These are phyloP conservation scores for Tenebrosternarchus preto DNA, from an alignment of 2,113 vertebrate genomes.

Conservation along the genomic window DNA sequence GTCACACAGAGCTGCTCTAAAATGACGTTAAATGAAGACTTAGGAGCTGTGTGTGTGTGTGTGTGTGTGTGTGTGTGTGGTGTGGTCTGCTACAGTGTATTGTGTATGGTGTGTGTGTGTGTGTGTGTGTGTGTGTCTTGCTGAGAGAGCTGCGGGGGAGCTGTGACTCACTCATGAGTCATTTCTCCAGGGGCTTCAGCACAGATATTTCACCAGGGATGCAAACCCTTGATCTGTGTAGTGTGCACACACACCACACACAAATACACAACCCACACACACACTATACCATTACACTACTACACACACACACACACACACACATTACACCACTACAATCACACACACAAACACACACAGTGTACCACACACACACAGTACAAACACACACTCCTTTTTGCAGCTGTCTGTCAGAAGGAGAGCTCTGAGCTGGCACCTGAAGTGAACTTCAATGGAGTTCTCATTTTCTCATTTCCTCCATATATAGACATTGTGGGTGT, in stretches of 20 bases:
- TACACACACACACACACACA: slow-evolving; percentile 24
- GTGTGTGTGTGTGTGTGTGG: too few species aligned
- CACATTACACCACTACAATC: slow-evolving; percentile 49
- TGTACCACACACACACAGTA: slow-evolving; percentile 6
- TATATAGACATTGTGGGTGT: slow-evolving; percentile 39
- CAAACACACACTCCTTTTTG: slow-evolving; percentile 46
- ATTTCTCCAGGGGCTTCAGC: slow-evolving; percentile 59
- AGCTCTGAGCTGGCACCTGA: not conserved
- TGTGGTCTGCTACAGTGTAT: too few species aligned
- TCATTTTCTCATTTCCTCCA: slow-evolving; percentile 31
- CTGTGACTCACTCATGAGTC: slow-evolving; percentile 75
- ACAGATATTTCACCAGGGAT: slow-evolving; percentile 60
- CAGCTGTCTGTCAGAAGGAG: slow-evolving; percentile 47
- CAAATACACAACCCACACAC: slow-evolving; percentile 7
- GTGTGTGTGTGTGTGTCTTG: slow-evolving; percentile 39
- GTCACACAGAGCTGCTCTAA: too few species aligned
- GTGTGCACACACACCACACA: slow-evolving; percentile 31
- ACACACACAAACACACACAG: slow-evolving; percentile 10
- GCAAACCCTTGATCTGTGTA: slow-evolving; percentile 59
- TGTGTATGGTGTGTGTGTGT: too few species aligned
- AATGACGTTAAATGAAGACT: too few species aligned
- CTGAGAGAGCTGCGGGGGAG: slow-evolving; percentile 62
- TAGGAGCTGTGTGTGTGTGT: too few species aligned
- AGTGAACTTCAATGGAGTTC: slow-evolving; percentile 40
- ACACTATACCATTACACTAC: too few species aligned